Percentiles rank a stretch among this genome's conserved stretches.
Evolutionary conservation across 2,113 vertebrate species (phyloP).

Genomic region (Kobus ellipsiprymnus): DNA sequence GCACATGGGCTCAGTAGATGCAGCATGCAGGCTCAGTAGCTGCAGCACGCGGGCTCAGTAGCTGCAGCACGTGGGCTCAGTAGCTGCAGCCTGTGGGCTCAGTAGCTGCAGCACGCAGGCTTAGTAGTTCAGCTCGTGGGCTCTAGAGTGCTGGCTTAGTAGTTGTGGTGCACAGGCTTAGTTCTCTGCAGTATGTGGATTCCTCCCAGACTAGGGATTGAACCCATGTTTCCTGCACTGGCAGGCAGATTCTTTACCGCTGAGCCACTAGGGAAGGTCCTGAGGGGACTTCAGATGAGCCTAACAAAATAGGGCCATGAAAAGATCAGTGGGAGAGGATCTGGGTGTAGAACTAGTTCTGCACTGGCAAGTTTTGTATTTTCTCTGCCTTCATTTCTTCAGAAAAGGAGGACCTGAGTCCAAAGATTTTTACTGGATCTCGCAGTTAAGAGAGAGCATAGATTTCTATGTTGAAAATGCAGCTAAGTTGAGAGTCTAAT

Average conservation of each 20-base stretch:
- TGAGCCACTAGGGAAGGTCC: neutral
- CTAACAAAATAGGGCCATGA: neutral
- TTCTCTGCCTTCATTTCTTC: neutral
- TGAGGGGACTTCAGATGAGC: neutral
- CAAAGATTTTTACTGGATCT: neutral
- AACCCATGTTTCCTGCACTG: neutral
- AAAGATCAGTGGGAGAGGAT: too few relatives aligned
- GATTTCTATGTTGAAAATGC: neutral
- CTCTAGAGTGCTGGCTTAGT: neutral
- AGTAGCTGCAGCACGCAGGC: neutral
- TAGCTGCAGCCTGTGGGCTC: neutral
- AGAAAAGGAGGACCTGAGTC: neutral
- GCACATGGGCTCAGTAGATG: too few relatives aligned
- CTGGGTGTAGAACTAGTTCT: too few relatives aligned
- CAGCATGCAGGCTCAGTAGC: neutral
- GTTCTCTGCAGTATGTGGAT: neutral
- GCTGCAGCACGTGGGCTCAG: too few relatives aligned
- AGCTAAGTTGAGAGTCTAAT: neutral
- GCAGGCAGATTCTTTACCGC: neutral
- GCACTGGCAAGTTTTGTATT: rapidly evolving
- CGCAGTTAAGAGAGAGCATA: neutral
- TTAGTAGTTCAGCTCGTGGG: neutral
- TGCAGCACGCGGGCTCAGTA: too few relatives aligned
- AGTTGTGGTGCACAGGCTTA: neutral
- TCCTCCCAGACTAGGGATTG: neutral